Percentiles rank a stretch among this genome's conserved stretches.
phyloP scores from a whole-genome alignment of 2,888 invertebrate species.

The Nineta flava region DNA sequence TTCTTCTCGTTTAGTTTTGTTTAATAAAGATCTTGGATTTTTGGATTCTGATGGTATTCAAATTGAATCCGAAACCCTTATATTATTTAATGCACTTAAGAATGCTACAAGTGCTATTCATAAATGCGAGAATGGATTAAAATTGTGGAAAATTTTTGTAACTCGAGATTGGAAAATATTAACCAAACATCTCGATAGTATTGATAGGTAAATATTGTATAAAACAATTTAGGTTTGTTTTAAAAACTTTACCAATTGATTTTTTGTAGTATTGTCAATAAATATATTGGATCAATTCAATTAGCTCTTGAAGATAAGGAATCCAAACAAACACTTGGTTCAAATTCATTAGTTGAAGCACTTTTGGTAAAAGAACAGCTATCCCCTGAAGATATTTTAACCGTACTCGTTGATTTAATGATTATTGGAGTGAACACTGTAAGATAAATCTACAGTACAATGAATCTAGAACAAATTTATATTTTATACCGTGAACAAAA shows the following conservation, averaged over 20 bases:
- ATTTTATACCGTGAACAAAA: no score
- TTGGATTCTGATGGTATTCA: slow-evolving; percentile 32
- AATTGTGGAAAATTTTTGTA: slow-evolving; percentile 44
- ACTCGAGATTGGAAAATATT: slow-evolving; percentile 42
- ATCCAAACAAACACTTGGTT: slow-evolving; percentile 8
- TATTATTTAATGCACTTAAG: slow-evolving; percentile 38
- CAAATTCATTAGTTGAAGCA: slow-evolving; percentile 31
- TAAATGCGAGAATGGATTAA: slow-evolving; percentile 45
- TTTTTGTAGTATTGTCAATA: slow-evolving; percentile 37
- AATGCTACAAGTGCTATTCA: slow-evolving; percentile 40
- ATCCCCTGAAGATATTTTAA: slow-evolving; percentile 41
- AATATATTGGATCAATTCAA: slow-evolving; percentile 34
- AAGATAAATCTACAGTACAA: slow-evolving; percentile 12
- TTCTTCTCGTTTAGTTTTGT: slow-evolving; percentile 22
- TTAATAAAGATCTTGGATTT: slow-evolving; percentile 47
- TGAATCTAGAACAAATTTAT: not conserved
- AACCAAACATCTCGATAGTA: slow-evolving; percentile 39
- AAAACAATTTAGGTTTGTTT: no score
- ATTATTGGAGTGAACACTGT: slow-evolving; percentile 49
- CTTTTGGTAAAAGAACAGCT: slow-evolving; percentile 38
- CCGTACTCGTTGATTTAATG: slow-evolving; percentile 46
- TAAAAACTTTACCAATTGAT: not conserved
- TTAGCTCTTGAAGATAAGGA: slow-evolving; percentile 21
- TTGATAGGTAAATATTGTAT: slow-evolving; percentile 33
- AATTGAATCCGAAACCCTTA: slow-evolving; percentile 36